These are phyloP conservation scores for Trichomalopsis sarcophagae DNA, from an alignment of 1,140 invertebrate genomes.

Conservation along the genomic window DNA sequence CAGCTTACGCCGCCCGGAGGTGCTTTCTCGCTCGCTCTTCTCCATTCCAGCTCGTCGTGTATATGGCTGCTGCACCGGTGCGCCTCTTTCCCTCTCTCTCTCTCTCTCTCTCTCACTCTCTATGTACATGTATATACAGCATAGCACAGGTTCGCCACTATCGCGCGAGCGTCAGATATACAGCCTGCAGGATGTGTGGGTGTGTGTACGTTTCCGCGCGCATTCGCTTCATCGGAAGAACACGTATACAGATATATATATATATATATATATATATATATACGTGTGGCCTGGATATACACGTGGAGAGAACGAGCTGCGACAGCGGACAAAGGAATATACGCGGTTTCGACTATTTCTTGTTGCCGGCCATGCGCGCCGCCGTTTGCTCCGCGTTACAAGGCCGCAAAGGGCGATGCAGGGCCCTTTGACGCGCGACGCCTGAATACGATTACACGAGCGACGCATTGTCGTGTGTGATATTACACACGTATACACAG, in stretches of 20 bases:
- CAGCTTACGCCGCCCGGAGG: slow-evolving; percentile 48
- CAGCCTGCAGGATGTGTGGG: not conserved
- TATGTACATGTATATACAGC: not conserved
- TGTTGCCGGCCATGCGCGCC: not conserved
- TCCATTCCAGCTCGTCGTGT: not conserved
- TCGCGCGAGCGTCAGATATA: not conserved
- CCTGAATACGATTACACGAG: not conserved
- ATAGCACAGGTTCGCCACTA: not conserved
- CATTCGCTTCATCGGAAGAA: not conserved
- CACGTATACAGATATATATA: not conserved
- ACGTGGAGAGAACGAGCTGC: not conserved
- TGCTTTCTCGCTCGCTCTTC: not conserved
- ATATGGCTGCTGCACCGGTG: too few species aligned
- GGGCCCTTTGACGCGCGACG: too few species aligned
- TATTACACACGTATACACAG: not conserved
- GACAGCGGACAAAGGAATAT: not conserved
- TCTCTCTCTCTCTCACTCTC: not conserved
- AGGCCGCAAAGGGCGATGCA: not conserved
- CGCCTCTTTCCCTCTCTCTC: not conserved
- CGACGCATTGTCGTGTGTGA: not conserved
- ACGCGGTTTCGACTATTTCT: not conserved
- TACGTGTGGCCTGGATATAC: too few species aligned
- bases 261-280: not conserved
- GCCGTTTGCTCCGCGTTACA: not conserved
- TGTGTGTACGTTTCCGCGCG: not conserved